Base-by-base conservation (phyloP, 2,888 invertebrate species). In the Odontocolon sp. region DNA sequence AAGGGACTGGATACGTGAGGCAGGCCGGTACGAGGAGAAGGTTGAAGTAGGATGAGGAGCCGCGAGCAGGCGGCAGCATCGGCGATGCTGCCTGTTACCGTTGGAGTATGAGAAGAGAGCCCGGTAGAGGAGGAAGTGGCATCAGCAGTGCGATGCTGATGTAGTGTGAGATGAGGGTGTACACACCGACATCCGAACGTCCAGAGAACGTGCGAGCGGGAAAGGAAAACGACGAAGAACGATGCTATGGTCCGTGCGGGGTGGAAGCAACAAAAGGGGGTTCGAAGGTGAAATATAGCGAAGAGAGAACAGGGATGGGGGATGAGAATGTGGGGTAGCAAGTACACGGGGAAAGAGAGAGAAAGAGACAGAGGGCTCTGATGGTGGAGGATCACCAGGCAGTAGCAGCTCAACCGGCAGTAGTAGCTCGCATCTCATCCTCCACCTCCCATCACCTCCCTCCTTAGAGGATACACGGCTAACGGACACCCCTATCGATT, bases 401-500 rank as follows among this genome's bases (percentile, higher is more conserved):
- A 50, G 67, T 68, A 66, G 47, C 72, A 54, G 67, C 47, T 33
- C 28, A 31, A 57, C 61, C 45, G 50, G 28, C 76, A 78, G 81
- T 80, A 80, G 80, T 84, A 72, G 78, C 84, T 87, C 84, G 86
- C 87, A 87, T 88, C 88, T 87, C 88, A 84, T 87, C 87, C 87
- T 84, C 57, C 36, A 56, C 66, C 54, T 67, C 69, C 69, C 69
- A 16, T 40, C 54, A 9, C 59, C 50, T 71, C 79, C 68, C 85
- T 88, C 88, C 89, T 89, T 90, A 87, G 85, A 88, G 89, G 88
- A 89, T 90, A 89, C 89, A 86, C 86, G 86, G 85, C 88, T 86
- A 89, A 89, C 88, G 89, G 89, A 89, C 89, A 90, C 88, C 89
- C 89, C 89, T 90, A 90, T 90, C 90, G 90, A 90, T 90, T 90